Conservation (phyloP, 2,888 invertebrate genomes). For the Melanargia galathea region DNA sequence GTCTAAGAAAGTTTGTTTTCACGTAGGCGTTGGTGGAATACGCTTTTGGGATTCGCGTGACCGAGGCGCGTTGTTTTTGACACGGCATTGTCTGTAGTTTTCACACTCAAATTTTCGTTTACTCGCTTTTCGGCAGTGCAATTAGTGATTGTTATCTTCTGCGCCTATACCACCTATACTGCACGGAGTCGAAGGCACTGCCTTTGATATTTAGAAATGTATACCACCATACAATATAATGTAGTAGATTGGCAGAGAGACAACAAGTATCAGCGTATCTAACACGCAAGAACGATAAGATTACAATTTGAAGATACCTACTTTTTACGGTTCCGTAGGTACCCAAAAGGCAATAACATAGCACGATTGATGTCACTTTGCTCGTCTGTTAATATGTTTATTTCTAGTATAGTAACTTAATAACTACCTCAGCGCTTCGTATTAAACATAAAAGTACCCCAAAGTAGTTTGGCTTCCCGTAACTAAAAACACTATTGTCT, state of each 20-base stretch:
- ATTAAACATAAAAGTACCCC: too few species aligned
- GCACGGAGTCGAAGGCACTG: constrained; percentile 22
- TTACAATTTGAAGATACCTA: too few species aligned
- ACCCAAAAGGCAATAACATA: too few species aligned
- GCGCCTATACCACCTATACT: constrained; percentile 27
- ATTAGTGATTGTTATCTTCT: constrained; percentile 72
- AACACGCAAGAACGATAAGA: too few species aligned
- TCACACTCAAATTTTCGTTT: constrained; percentile 75
- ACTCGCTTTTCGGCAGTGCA: constrained; percentile 69
- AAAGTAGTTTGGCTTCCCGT: too few species aligned
- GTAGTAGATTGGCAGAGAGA: background rate
- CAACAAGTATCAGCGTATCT: too few species aligned
- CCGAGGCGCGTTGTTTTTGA: constrained; percentile 59
- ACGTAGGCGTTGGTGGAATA: constrained; percentile 46
- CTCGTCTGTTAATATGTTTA: too few species aligned
- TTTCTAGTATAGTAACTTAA: too few species aligned
- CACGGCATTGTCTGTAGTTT: constrained; percentile 70
- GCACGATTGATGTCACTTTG: too few species aligned
- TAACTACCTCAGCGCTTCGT: too few species aligned
- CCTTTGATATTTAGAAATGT: constrained; percentile 31
- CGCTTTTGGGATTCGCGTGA: constrained; percentile 58
- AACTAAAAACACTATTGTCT: too few species aligned
- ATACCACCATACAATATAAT: constrained; percentile 54
- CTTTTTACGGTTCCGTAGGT: too few species aligned
- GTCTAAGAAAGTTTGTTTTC: constrained; percentile 30